Conservation (phyloP, 2,113 vertebrate species). For the Phylloscopus trochilus region DNA sequence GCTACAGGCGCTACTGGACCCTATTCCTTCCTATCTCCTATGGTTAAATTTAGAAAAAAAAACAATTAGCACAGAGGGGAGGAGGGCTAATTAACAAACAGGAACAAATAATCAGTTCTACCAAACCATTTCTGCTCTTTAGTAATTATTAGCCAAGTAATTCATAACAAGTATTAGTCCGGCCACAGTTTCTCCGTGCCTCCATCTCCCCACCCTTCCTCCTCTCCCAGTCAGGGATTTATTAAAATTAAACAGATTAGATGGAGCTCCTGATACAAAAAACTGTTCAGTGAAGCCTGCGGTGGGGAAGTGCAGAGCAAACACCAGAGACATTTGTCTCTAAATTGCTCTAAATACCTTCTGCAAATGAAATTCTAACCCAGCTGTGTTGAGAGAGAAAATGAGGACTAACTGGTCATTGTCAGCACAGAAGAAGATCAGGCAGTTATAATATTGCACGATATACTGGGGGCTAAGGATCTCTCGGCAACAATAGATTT, state of each 20-base stretch:
- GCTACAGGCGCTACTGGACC: neutral
- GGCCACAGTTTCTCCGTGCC: conserved; percentile 64
- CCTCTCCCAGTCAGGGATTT: conserved; percentile 80
- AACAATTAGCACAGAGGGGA: conserved; percentile 50
- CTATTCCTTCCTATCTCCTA: neutral
- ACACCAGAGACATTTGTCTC: conserved; percentile 81
- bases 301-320: conserved; percentile 77
- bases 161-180: conserved; percentile 74
- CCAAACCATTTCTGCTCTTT: conserved; percentile 61
- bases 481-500: conserved; percentile 92
- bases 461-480: conserved; percentile 80
- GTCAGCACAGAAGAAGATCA: conserved; percentile 74
- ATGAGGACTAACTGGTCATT: conserved; percentile 77
- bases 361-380: conserved; percentile 82
- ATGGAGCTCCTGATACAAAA: conserved; percentile 79
- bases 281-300: conserved; percentile 77
- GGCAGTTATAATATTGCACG: conserved; percentile 83
- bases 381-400: conserved; percentile 74
- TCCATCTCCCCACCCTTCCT: conserved; percentile 44
- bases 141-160: conserved; percentile 71
- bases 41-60: neutral
- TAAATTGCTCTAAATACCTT: conserved; percentile 83
- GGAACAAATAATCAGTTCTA: conserved; percentile 58
- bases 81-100: conserved; percentile 41
- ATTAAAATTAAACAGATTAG: conserved; percentile 85